phyloP scores from a whole-genome alignment of 2,113 vertebrate species.

The Eptesicus fuscus region DNA sequence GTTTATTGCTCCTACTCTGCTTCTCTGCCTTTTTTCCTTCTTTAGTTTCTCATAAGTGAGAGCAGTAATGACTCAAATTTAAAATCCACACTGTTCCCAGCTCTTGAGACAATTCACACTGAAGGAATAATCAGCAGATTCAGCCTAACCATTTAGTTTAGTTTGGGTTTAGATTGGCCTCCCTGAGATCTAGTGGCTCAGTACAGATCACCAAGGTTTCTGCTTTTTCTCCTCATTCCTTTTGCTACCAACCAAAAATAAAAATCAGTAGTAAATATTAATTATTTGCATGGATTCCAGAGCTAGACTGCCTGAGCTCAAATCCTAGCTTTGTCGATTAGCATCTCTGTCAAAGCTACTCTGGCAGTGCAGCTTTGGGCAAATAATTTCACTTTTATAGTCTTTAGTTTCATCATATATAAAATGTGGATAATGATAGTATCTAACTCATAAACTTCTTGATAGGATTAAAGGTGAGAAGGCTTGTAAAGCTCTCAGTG shows the following conservation, averaged over 20 bases:
- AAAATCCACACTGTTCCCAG: background rate
- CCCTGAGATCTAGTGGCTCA: background rate
- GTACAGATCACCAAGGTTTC: background rate
- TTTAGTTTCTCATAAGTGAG: background rate
- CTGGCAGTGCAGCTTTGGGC: background rate
- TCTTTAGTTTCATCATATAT: constrained; percentile 25
- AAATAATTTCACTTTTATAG: constrained; percentile 26
- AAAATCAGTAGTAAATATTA: background rate
- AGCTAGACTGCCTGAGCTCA: background rate
- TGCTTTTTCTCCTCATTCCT: background rate
- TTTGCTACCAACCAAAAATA: background rate
- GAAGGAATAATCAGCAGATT: background rate
- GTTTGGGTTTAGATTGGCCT: background rate
- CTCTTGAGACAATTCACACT: background rate
- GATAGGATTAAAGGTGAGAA: constrained; percentile 61
- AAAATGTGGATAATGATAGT: constrained; percentile 48
- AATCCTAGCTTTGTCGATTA: constrained; percentile 3
- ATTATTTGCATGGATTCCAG: background rate
- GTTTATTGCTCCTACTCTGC: background rate
- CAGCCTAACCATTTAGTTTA: background rate
- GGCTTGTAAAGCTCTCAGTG: constrained; percentile 39
- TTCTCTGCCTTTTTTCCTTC: background rate
- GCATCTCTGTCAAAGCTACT: background rate
- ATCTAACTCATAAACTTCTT: constrained; percentile 59
- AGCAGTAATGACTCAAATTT: background rate